Evolutionary conservation across 2,113 vertebrate genomes (phyloP).

Genomic region (Corvus cornix): DNA sequence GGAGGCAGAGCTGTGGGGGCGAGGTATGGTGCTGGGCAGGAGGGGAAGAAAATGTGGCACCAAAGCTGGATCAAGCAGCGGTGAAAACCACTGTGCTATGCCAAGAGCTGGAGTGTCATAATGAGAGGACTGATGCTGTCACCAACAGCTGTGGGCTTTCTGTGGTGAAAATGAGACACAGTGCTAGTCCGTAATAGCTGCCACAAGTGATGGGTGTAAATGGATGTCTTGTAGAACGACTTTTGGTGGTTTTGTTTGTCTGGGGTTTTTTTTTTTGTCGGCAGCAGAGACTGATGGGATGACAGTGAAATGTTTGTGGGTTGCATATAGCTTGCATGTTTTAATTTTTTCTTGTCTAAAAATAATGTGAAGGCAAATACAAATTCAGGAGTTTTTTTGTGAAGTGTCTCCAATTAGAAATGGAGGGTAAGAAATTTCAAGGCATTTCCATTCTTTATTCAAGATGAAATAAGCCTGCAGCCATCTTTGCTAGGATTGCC

Average conservation of each 20-base stretch:
- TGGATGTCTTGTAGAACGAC: neutral
- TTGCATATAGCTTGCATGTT: neutral
- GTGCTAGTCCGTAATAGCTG: neutral
- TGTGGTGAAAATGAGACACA: neutral
- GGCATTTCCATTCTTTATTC: neutral
- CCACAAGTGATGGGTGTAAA: neutral
- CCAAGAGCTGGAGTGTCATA: neutral
- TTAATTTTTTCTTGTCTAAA: neutral
- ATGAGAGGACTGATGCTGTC: neutral
- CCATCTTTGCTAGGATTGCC: neutral
- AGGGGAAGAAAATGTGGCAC: neutral
- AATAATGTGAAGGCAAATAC: neutral
- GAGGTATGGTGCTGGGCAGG: accelerated
- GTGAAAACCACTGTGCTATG: neutral
- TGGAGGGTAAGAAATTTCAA: neutral
- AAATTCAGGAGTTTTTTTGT: neutral
- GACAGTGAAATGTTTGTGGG: neutral
- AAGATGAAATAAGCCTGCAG: neutral
- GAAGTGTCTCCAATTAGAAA: neutral
- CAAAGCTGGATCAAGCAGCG: neutral
- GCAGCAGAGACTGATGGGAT: neutral
- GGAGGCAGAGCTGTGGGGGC: neutral
- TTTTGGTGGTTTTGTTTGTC: neutral
- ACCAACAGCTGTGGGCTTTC: neutral
- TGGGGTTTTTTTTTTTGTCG: neutral